Base-by-base conservation (phyloP, 2,888 invertebrate genomes). In the Idaea straminata region DNA sequence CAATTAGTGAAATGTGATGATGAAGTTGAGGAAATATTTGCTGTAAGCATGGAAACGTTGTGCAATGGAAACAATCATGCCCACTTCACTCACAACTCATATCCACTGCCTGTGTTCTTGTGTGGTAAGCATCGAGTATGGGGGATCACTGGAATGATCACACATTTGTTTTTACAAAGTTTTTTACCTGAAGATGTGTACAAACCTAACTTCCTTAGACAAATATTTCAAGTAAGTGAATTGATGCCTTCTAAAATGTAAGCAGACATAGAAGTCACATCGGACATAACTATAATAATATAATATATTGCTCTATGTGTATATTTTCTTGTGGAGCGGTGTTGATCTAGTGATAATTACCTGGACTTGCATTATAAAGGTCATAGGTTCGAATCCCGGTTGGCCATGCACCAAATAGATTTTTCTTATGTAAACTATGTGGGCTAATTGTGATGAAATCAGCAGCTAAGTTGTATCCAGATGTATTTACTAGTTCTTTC, bases 1-100 rank as follows among this genome's bases (percentile, higher is more conserved):
- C 84, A 88, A 62, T 87, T 97, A 35, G 87, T 91, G 64, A 87
- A 95, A 0, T 97, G 95, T 83, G 82, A 82, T 0, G 83, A 94
- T 62, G 98, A 98, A 90, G 98, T 98, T 0, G 96, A 96, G 57
- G 95, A 96, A 74, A 95, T 95, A 0, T 97, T 98, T 77, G 94
- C 95, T 0, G 93, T 97, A 35, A 93, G 96, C 0, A 84, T 98
- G 59, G 91, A 92, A 72, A 91, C 93, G 47, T 87, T 98, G 4
- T 95, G 96, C 76, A 89, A 95, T 74, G 90, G 92, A 0, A 80
- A 90, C 0, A 93, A 94, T 62, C 94, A 94, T 75, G 93, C 93
- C 10, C 94, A 95, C 74, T 96, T 96, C 0, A 95, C 94, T 75
- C 96, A 94, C 82, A 86, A 90, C 62, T 87, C 85, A 68, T 35